Percentiles rank a stretch among this genome's conserved stretches.
These are phyloP conservation scores for Geopemphigus sp. DNA, from an alignment of 1,140 invertebrate species.

Conservation along the genomic window DNA sequence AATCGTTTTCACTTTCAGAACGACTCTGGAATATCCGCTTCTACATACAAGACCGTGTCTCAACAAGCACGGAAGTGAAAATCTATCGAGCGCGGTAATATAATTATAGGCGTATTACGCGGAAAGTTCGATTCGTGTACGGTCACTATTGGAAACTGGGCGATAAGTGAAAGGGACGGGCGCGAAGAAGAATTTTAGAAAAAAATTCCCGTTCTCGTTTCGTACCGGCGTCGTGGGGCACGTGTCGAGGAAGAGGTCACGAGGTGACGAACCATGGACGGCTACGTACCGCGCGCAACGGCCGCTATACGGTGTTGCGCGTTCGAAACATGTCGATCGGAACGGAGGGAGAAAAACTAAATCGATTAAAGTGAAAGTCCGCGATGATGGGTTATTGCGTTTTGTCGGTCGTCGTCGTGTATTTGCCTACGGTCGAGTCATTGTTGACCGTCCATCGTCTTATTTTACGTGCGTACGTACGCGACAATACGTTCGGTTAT, in stretches of 20 bases:
- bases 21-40: neutral
- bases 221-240: no score
- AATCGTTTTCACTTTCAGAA: slow-evolving; percentile 44
- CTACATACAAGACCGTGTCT: neutral
- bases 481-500: neutral
- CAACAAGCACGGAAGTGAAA: slow-evolving; percentile 32
- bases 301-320: neutral
- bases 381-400: slow-evolving; percentile 8
- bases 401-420: neutral
- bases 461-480: neutral
- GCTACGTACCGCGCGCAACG: no score
- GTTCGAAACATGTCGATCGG: neutral
- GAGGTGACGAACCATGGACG: no score
- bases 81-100: neutral
- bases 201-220: no score
- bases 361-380: slow-evolving; percentile 35
- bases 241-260: no score
- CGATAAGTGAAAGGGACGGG: no score
- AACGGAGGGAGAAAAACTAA: neutral
- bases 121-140: slow-evolving; percentile 22
- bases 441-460: neutral
- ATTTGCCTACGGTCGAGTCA: neutral
- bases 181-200: no score
- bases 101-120: no score
- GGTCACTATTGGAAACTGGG: no score